Percentiles rank a stretch among this genome's conserved stretches.
Evolutionary conservation across 2,888 invertebrate species (phyloP).

Genomic region (Parnassius mnemosyne): DNA sequence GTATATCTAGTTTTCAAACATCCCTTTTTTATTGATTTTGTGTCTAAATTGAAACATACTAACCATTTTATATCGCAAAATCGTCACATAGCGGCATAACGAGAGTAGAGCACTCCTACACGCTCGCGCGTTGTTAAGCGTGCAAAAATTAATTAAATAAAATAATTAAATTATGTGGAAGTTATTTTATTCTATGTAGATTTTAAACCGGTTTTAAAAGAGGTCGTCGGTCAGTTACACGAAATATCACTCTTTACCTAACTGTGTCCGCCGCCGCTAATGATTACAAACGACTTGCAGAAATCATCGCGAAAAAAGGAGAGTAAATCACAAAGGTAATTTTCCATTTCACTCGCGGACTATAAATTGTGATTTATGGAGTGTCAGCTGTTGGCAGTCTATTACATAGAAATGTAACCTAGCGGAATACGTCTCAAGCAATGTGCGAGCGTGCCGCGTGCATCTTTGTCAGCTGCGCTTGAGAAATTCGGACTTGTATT

Average conservation of each 20-base stretch:
- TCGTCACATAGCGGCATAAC: too few species aligned
- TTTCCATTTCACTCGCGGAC: slow-evolving; percentile 27
- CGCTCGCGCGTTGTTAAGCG: too few species aligned
- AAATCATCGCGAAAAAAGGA: slow-evolving; percentile 21
- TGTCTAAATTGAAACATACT: too few species aligned
- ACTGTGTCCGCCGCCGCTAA: slow-evolving; percentile 16
- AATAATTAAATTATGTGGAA: too few species aligned
- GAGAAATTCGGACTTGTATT: slow-evolving; percentile 2
- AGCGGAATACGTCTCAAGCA: neutral
- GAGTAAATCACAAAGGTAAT: slow-evolving; percentile 23
- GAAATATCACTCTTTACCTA: slow-evolving; percentile 1
- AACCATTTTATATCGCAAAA: too few species aligned
- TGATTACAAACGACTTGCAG: slow-evolving; percentile 24
- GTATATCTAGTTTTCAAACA: too few species aligned
- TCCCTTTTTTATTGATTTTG: too few species aligned
- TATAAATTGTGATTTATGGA: slow-evolving; percentile 28
- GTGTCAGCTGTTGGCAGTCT: slow-evolving; percentile 19
- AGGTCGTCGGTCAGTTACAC: neutral
- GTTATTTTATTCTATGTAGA: too few species aligned
- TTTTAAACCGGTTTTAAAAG: too few species aligned
- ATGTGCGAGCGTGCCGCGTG: slow-evolving; percentile 1
- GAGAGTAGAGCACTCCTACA: too few species aligned
- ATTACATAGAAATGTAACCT: slow-evolving; percentile 20
- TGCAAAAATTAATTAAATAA: too few species aligned
- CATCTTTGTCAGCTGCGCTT: slow-evolving; percentile 10